phyloP scores from a whole-genome alignment of 2,113 vertebrate genomes.

The Capreolus pygargus region DNA sequence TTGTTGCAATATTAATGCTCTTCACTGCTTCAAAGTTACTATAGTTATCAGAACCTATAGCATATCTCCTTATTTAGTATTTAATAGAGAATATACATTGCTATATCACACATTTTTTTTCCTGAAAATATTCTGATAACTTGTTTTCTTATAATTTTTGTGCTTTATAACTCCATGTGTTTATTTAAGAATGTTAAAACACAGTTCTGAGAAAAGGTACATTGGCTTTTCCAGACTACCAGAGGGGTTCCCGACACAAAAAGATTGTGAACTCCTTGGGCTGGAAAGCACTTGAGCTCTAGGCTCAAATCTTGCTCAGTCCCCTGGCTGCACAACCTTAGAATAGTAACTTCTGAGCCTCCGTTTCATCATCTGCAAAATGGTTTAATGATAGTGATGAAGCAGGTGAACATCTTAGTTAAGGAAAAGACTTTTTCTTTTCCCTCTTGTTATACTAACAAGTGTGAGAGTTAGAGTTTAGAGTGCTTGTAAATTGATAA shows the following conservation, averaged over 20 bases:
- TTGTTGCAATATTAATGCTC: not conserved
- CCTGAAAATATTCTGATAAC: not conserved
- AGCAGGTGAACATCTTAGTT: not conserved
- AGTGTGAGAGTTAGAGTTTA: not conserved
- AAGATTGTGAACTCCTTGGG: not conserved
- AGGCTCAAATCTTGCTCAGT: not conserved
- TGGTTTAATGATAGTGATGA: not conserved
- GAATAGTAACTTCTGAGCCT: not conserved
- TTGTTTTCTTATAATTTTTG: not conserved
- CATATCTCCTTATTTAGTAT: not conserved
- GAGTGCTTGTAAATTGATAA: not conserved
- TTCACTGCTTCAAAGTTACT: not conserved
- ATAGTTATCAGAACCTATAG: not conserved
- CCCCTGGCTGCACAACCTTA: not conserved
- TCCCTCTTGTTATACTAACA: not conserved
- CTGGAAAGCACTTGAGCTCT: not conserved
- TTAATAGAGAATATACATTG: not conserved
- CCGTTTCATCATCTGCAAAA: not conserved
- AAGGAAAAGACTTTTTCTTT: not conserved
- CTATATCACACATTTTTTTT: not conserved
- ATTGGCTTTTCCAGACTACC: not conserved
- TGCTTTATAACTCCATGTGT: not conserved
- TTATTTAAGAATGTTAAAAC: not conserved
- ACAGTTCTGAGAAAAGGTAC: not conserved
- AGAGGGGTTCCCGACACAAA: not conserved